Evolutionary conservation across 2,797 vertebrate genomes (phyloP).

Genomic region (Platyrinchus mystaceus): DNA sequence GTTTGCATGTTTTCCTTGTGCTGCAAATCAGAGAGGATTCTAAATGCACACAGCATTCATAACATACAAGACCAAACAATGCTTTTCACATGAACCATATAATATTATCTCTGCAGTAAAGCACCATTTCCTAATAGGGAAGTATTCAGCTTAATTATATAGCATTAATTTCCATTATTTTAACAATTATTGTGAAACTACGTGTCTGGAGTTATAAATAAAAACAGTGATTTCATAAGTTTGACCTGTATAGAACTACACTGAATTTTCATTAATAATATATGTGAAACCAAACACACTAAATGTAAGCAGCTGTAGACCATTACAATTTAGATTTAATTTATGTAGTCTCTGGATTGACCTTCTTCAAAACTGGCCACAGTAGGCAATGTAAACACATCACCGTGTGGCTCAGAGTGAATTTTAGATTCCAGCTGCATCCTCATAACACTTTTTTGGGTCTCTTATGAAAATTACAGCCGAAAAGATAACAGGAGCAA

Average conservation of each 20-base stretch:
- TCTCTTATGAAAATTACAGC: neutral
- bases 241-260: neutral
- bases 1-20: neutral
- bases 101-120: neutral
- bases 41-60: neutral
- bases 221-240: neutral
- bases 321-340: constrained; percentile 23
- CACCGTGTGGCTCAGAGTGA: neutral
- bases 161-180: neutral
- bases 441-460: neutral
- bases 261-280: constrained; percentile 23
- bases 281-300: neutral
- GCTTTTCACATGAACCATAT: neutral
- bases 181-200: neutral
- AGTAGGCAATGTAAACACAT: neutral
- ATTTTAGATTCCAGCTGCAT: constrained; percentile 40
- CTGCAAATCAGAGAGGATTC: neutral
- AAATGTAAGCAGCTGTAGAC: constrained; percentile 6
- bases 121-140: neutral
- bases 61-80: rapidly evolving
- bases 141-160: neutral
- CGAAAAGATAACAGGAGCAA: constrained; percentile 40
- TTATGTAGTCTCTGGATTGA: constrained; percentile 38
- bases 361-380: constrained; percentile 17
- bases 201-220: neutral